Evolutionary conservation across 2,797 vertebrate species (phyloP).

Genomic region (Argya squamiceps): DNA sequence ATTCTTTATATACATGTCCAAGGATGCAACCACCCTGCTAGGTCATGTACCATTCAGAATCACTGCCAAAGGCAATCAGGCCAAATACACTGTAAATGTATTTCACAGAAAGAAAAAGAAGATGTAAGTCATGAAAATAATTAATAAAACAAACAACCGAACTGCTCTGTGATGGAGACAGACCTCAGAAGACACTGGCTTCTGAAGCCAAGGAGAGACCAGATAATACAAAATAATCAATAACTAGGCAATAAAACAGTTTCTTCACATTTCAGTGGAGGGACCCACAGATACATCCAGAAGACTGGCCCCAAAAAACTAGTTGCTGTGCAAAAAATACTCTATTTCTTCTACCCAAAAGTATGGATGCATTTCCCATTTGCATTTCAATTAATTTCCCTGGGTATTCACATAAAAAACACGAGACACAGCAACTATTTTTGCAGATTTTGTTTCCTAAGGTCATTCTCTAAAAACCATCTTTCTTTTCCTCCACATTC

Average conservation of each 20-base stretch:
- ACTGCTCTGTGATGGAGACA: background rate
- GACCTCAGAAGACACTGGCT: background rate
- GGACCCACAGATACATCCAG: background rate
- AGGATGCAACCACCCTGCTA: background rate
- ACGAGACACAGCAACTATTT: background rate
- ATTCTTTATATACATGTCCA: background rate
- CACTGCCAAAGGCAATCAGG: background rate
- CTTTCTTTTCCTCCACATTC: conserved; percentile 1
- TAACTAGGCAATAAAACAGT: background rate
- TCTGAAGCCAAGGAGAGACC: background rate
- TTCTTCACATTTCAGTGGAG: background rate
- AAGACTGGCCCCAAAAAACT: background rate
- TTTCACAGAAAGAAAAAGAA: background rate
- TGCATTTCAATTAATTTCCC: conserved; percentile 14
- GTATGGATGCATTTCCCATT: background rate
- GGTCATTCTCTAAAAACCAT: conserved; percentile 41
- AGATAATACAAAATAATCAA: background rate
- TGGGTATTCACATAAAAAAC: background rate
- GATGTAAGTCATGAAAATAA: background rate
- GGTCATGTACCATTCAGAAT: background rate
- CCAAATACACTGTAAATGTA: background rate
- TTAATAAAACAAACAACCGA: background rate
- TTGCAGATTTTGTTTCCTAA: conserved; percentile 32
- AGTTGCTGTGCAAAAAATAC: background rate
- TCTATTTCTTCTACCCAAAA: background rate